These are phyloP conservation scores for Hormiphora californensis DNA, from an alignment of 37 sponge, comb jelly and placozoan genomes.

Conservation along the genomic window DNA sequence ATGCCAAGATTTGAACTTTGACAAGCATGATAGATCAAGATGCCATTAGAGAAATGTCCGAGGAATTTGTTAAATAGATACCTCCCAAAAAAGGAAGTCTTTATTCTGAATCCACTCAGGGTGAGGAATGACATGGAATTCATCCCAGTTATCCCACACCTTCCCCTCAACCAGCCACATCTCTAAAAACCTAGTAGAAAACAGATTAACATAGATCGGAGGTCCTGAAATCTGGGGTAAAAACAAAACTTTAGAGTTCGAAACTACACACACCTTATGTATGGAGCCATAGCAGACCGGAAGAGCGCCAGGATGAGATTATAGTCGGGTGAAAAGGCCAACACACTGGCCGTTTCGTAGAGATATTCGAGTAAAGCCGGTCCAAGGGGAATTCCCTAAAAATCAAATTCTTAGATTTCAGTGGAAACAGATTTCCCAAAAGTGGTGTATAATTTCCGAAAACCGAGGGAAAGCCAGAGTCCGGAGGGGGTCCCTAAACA, in stretches of 20 bases:
- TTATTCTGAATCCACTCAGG: conserved; percentile 33
- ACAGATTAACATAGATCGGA: not conserved
- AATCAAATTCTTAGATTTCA: no score
- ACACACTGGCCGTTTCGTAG: conserved; percentile 16
- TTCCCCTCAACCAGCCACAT: conserved; percentile 43
- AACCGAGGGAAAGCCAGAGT: no score
- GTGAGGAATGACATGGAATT: not conserved
- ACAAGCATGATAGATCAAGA: not conserved
- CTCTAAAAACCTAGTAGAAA: conserved; percentile 33
- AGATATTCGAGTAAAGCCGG: conserved; percentile 14
- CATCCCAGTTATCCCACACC: conserved; percentile 37
- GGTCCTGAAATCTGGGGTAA: no score
- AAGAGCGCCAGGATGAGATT: not conserved
- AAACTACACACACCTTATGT: not conserved
- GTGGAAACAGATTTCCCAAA: no score
- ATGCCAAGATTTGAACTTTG: not conserved
- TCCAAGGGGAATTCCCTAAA: conserved; percentile 12
- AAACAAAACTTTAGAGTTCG: no score
- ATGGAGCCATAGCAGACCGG: not conserved
- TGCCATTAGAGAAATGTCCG: not conserved
- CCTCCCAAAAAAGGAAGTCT: conserved; percentile 50
- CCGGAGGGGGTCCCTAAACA: no score
- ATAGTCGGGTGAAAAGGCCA: conserved; percentile 24
- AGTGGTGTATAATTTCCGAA: no score
- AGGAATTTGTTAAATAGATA: not conserved